Percentiles rank a stretch among this genome's conserved stretches.
Conservation (phyloP, 2,113 vertebrate genomes). For the Lagopus muta region DNA sequence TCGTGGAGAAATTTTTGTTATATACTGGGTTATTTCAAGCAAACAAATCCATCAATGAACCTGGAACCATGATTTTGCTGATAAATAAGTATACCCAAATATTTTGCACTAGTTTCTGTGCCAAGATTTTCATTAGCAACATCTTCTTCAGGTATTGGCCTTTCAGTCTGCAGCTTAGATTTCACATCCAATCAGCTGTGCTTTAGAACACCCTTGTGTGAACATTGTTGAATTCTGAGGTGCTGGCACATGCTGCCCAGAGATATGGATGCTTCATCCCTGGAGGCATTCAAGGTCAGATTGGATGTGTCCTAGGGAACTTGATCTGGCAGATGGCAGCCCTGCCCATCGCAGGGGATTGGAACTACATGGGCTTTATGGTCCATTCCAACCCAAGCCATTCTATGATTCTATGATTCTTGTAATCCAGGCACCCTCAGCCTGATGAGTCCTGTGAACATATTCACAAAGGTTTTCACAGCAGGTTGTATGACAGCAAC, state of each 20-base stretch:
- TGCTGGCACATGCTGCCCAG: too few species aligned
- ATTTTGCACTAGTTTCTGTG: neutral
- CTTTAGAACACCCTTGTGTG: neutral
- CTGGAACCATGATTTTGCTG: neutral
- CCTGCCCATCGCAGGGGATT: too few species aligned
- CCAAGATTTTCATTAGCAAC: neutral
- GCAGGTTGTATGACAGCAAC: neutral
- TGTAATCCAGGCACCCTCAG: neutral
- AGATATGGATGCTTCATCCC: too few species aligned
- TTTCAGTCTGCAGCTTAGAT: neutral
- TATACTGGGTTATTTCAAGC: neutral
- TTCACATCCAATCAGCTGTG: neutral
- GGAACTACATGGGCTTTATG: too few species aligned
- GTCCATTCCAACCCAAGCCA: too few species aligned
- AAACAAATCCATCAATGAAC: neutral
- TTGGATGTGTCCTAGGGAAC: too few species aligned
- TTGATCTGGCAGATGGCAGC: too few species aligned
- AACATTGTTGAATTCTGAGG: neutral
- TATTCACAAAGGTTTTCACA: neutral
- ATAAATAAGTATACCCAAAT: neutral
- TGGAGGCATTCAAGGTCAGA: too few species aligned
- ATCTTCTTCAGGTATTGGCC: neutral
- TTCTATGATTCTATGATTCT: neutral
- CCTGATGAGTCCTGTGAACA: accelerated
- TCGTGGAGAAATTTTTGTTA: neutral